Evolutionary conservation across 92 coral and sea anemone species (phyloP).

Genomic region (Phenganax subtilis): DNA sequence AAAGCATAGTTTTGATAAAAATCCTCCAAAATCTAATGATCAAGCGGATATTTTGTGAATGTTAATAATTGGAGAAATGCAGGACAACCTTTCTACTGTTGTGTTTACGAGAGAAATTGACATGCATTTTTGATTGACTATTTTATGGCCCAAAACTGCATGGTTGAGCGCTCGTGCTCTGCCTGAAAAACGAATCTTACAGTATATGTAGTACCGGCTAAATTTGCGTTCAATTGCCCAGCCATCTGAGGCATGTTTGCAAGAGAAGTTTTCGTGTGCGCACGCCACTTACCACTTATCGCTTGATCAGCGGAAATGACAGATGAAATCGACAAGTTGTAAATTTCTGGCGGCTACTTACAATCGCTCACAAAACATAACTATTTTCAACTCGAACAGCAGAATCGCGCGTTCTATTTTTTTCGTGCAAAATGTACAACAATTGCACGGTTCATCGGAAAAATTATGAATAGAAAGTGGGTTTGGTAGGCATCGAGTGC

Average conservation of each 20-base stretch:
- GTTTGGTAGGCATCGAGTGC: not conserved
- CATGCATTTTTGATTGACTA: conserved; percentile 20
- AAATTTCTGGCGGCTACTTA: conserved; percentile 33
- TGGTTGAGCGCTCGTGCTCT: conserved; percentile 31
- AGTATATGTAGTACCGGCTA: not conserved
- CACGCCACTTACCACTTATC: conserved; percentile 27
- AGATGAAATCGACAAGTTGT: conserved; percentile 43
- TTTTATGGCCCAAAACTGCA: conserved; percentile 16
- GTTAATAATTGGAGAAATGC: not conserved
- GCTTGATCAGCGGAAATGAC: conserved; percentile 38
- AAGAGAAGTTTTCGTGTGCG: conserved; percentile 19
- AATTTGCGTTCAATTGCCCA: conserved; percentile 15
- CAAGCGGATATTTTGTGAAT: not conserved
- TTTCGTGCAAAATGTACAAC: not conserved
- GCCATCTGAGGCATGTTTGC: not conserved
- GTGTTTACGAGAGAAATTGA: conserved; percentile 30
- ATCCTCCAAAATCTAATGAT: not conserved
- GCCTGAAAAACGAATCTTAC: not conserved
- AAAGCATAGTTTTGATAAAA: not conserved
- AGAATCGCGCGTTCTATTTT: conserved; percentile 3
- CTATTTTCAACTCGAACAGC: not conserved
- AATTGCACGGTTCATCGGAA: not conserved
- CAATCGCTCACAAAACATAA: conserved; percentile 4
- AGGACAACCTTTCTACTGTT: not conserved
- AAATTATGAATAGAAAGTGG: not conserved